Evolutionary conservation across 2,888 invertebrate genomes (phyloP), one percentile per base, ranked within the genome.

Genomic region (Noctua janthe): DNA sequence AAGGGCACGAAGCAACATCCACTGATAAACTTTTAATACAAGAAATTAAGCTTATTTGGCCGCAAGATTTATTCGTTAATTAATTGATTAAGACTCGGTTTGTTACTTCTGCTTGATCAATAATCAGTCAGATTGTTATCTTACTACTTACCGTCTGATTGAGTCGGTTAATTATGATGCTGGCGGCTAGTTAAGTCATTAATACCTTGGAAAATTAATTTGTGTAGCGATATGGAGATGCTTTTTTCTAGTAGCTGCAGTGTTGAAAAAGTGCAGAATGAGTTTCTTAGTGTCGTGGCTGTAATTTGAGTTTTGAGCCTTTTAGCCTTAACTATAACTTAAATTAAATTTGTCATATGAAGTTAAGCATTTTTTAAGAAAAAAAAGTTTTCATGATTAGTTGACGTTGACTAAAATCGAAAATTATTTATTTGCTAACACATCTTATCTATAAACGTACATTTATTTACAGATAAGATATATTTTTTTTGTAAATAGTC

Each of bases 21-120:
- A 76, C 84, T 89, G 87, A 82, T 84, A 84, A 89, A 88, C 79
- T 87, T 87, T 88, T 88, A 87, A 88, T 82, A 83, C 73, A 75
- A 86, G 87, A 87, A 90, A 89, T 88, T 89, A 90, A 90, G 81
- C 87, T 82, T 88, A 86, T 88, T 84, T 80, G 84, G 86, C 66
- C 56, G 71, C 67, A 66, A 86, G 88, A 84, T 85, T 89, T 81
- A 86, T 84, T 78, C 49, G 64, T 84, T 86, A 86, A 88, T 89
- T 89, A 89, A 89, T 88, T 80, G 84, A 85, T 85, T 86, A 82
- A 76, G 88, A 79, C 86, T 88, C 69, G 54, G 78, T 79, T 85
- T 76, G 83, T 86, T 86, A 79, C 74, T 81, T 86, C 75, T 88
- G 75, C 82, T 76, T 81, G 76, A 81, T 88, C 86, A 76, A 73